Evolutionary conservation across 2,113 vertebrate genomes (phyloP).

Genomic region (Brachyhypopomus gauderio): DNA sequence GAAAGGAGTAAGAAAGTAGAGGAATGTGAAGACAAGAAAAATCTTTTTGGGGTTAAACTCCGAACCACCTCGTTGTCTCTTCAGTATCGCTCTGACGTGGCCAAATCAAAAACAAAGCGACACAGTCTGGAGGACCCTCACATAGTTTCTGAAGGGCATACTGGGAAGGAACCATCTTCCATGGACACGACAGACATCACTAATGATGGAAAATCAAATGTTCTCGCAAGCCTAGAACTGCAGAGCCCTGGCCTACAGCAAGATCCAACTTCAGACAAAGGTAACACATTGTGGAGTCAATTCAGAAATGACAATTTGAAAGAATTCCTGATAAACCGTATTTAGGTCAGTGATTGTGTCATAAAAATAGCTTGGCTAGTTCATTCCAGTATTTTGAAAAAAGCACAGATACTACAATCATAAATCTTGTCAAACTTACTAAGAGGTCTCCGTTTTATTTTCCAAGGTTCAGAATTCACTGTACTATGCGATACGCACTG

Average conservation of each 20-base stretch:
- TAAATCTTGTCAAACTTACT: neutral
- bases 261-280: slow-evolving; percentile 10
- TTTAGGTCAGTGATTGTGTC: no score
- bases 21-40: slow-evolving; percentile 62
- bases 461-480: neutral
- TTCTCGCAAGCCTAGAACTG: neutral
- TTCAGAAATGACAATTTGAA: neutral
- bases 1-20: slow-evolving; percentile 47
- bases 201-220: slow-evolving; percentile 4
- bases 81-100: slow-evolving; percentile 66
- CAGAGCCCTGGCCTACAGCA: slow-evolving; percentile 29
- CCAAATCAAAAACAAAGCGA: slow-evolving; percentile 70
- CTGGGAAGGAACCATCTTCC: slow-evolving; percentile 15
- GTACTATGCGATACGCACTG: neutral
- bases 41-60: slow-evolving; percentile 81
- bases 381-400: neutral
- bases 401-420: neutral
- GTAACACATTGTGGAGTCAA: slow-evolving; percentile 4
- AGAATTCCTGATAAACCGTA: neutral
- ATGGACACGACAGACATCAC: slow-evolving; percentile 3
- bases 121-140: slow-evolving; percentile 70
- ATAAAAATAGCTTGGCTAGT: neutral
- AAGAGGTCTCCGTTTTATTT: no score
- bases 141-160: slow-evolving; percentile 48
- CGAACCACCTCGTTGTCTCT: slow-evolving; percentile 81